These are phyloP conservation scores for Caradrina clavipalpis DNA, from an alignment of 2,888 invertebrate genomes.

Conservation along the genomic window DNA sequence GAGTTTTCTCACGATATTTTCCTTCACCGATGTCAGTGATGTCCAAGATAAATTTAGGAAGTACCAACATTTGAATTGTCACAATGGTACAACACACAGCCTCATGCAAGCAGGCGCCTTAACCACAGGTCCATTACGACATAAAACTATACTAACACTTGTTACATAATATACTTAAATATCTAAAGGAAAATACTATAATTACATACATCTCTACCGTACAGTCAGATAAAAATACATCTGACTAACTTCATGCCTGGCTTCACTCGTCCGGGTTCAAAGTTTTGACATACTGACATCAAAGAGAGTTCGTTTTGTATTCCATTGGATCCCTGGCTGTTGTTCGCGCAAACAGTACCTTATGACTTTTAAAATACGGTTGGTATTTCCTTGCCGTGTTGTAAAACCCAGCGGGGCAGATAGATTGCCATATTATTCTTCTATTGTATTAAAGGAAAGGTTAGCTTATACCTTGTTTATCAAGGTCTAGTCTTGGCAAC, in stretches of 20 bases:
- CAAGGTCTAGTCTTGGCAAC: background rate
- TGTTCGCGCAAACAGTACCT: conserved; percentile 17
- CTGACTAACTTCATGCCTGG: conserved; percentile 36
- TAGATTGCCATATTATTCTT: conserved; percentile 49
- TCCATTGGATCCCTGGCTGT: conserved; percentile 32
- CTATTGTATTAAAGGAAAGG: conserved; percentile 31
- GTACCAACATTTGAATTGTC: too few relatives aligned
- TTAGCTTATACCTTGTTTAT: conserved; percentile 17
- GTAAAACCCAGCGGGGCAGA: conserved; percentile 24
- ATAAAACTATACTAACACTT: conserved; percentile 3
- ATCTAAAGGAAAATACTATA: conserved; percentile 11
- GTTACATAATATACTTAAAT: background rate
- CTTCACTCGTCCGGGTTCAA: conserved; percentile 47
- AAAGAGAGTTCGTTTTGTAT: conserved; percentile 54
- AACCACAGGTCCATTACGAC: too few relatives aligned
- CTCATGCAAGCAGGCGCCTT: too few relatives aligned
- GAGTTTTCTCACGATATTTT: too few relatives aligned
- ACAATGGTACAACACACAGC: too few relatives aligned
- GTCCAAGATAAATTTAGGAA: too few relatives aligned
- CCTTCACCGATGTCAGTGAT: too few relatives aligned
- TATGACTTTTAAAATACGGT: conserved; percentile 22
- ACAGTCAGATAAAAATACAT: conserved; percentile 48
- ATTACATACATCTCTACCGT: conserved; percentile 27
- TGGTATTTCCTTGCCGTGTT: conserved; percentile 14
- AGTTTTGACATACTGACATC: conserved; percentile 59